phyloP scores from a whole-genome alignment of 2,797 vertebrate genomes.

The Malurus leucopterus region DNA sequence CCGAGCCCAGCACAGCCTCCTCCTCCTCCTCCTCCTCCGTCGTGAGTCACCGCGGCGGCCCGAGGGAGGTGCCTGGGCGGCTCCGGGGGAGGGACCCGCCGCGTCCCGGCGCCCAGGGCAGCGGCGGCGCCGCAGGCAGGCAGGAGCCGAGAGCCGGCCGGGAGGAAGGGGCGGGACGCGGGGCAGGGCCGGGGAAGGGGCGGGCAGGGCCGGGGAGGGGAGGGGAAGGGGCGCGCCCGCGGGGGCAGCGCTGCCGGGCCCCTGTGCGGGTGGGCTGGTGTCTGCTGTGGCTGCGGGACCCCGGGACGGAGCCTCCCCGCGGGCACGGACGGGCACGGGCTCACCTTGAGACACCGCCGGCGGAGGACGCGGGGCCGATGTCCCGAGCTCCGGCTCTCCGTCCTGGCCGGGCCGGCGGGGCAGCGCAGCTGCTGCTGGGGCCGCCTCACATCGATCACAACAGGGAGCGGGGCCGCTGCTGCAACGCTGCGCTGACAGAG shows the following conservation, averaged over 20 bases:
- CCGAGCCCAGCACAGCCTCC: not conserved
- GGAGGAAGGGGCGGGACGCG: not conserved
- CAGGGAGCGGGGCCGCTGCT: accelerated
- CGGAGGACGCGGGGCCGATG: not conserved
- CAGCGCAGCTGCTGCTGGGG: accelerated
- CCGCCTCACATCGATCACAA: not conserved
- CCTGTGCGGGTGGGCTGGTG: accelerated
- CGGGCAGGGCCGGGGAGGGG: not conserved
- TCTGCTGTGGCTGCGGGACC: not conserved
- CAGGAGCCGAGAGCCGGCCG: not conserved
- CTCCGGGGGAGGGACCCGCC: conserved; percentile 42
- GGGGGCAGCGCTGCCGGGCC: not conserved
- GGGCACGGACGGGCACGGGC: accelerated
- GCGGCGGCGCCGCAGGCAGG: conserved; percentile 4
- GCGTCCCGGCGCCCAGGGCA: conserved; percentile 21
- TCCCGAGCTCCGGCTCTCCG: not conserved
- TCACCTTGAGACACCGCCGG: not conserved
- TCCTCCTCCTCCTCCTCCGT: conserved; percentile 67
- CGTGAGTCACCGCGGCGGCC: conserved; percentile 68
- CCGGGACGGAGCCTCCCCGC: not conserved
- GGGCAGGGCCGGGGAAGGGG: not conserved
- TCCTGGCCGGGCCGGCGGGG: accelerated
- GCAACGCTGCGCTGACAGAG: accelerated
- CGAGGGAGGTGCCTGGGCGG: conserved; percentile 37
- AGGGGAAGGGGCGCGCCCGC: not conserved